Conservation (phyloP, 2,888 invertebrate species). For the Acheta domesticus region DNA sequence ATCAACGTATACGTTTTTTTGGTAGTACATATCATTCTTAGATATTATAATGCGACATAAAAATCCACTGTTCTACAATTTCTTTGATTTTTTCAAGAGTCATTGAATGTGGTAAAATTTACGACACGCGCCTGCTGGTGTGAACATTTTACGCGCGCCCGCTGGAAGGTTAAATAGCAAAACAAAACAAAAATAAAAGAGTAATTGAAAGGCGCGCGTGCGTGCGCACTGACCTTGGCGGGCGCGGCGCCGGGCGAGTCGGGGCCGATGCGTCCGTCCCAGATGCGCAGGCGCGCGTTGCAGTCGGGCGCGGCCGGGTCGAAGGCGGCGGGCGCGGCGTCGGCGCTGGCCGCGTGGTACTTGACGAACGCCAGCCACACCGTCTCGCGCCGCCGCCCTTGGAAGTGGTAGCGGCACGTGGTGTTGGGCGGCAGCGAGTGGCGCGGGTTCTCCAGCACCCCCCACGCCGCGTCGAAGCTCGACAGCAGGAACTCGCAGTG, state of each 20-base stretch:
- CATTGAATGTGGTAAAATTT: too few relatives aligned
- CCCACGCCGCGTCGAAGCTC: slow-evolving; percentile 70
- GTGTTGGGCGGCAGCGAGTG: slow-evolving; percentile 79
- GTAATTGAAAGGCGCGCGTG: too few relatives aligned
- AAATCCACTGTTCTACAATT: too few relatives aligned
- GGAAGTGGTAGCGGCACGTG: slow-evolving; percentile 75
- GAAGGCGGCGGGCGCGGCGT: slow-evolving; percentile 46
- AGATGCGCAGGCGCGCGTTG: slow-evolving; percentile 69
- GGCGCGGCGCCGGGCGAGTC: neutral
- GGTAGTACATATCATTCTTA: too few relatives aligned
- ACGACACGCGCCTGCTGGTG: too few relatives aligned
- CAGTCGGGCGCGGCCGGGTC: slow-evolving; percentile 53
- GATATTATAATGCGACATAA: too few relatives aligned
- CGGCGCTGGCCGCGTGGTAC: slow-evolving; percentile 62
- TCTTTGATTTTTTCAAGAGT: too few relatives aligned
- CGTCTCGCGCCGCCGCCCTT: slow-evolving; percentile 69
- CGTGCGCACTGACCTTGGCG: neutral
- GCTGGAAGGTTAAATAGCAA: too few relatives aligned
- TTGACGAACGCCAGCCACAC: slow-evolving; percentile 82
- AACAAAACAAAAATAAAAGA: too few relatives aligned
- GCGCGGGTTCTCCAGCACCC: slow-evolving; percentile 68
- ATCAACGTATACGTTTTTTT: too few relatives aligned
- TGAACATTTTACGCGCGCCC: too few relatives aligned
- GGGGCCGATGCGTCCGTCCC: slow-evolving; percentile 63
- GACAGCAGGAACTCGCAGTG: slow-evolving; percentile 74